Conservation (phyloP, 2,888 invertebrate genomes). For the Carterocephalus palaemon region DNA sequence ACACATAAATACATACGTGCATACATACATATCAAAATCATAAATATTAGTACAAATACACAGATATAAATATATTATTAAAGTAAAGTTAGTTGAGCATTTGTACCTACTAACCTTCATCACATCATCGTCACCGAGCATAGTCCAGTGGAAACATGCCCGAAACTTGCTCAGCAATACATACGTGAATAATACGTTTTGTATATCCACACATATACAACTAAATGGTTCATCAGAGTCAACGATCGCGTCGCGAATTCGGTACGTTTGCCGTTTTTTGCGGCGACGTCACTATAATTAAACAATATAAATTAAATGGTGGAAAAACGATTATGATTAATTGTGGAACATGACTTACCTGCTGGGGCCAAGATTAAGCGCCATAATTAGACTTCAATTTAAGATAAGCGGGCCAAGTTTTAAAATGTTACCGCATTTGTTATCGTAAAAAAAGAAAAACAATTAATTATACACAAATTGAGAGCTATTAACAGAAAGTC, state of each 20-base stretch:
- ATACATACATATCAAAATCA: too few species aligned
- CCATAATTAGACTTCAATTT: slow-evolving; percentile 3
- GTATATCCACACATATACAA: slow-evolving; percentile 38
- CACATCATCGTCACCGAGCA: neutral
- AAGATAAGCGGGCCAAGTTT: slow-evolving; percentile 2
- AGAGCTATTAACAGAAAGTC: too few species aligned
- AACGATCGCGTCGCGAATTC: slow-evolving; percentile 62
- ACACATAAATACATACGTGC: too few species aligned
- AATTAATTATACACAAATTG: too few species aligned
- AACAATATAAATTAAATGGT: slow-evolving; percentile 26
- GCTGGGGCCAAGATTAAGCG: slow-evolving; percentile 17
- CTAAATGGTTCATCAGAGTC: slow-evolving; percentile 68
- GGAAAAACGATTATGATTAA: slow-evolving; percentile 16
- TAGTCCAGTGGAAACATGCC: slow-evolving; percentile 46
- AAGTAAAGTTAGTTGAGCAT: too few species aligned
- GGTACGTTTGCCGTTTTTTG: slow-evolving; percentile 56
- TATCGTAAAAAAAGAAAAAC: too few species aligned
- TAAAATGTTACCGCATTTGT: neutral
- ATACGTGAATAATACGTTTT: slow-evolving; percentile 45
- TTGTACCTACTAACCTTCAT: too few species aligned
- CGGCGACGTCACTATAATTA: slow-evolving; percentile 27
- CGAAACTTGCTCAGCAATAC: slow-evolving; percentile 53
- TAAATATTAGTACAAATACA: too few species aligned
- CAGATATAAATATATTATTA: too few species aligned
- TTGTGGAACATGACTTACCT: slow-evolving; percentile 10